Base-by-base conservation (phyloP, 2,797 vertebrate genomes). In the Crenuchus spilurus region DNA sequence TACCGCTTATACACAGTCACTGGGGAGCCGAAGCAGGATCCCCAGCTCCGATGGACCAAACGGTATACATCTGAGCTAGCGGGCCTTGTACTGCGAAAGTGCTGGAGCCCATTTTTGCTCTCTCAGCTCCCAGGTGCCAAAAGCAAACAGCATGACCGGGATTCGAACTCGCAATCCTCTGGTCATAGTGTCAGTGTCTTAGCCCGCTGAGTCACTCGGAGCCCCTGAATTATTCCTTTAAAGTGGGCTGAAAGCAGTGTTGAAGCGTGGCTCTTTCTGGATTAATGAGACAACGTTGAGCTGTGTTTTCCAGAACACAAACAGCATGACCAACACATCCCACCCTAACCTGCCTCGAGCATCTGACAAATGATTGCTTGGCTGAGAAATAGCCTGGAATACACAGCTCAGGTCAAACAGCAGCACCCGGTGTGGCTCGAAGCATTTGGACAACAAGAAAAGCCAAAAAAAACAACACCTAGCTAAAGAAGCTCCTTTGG, bases 351-450 rank as follows among this genome's bases (percentile, higher is more conserved):
- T 6, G 8, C 6, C 5, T 28, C 22, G 24, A 51, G 22, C 49
- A 18, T 9, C 8, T 4, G 31, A 3, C 52, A 30, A 6, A 0
- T 28, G 26, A 31, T 2, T 16, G 28, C 14, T 24, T 51, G 52
- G 28, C 28, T 55, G 52, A n/a, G 28, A 9, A 55, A 8, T 16
- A 22, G 20, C 24, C 20, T 24, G 9, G 48, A 22, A 11, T n/a
- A n/a, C 20, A 22, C 22, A 31, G 52, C 52, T 30, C 52, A 55
- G 55, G 86, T 87, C 84, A 76, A 90, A 87, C 54, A 31, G 54
- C 88, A 91, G 90, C 87, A 86, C 78, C 28, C 80, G 60, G 63
- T 83, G 77, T 69, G 80, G 79, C 82, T 79, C 79, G 79, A 80
- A 84, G 82, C 80, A 70, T 86, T 80, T 80, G 8, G 78, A 79